Evolutionary conservation across 2,797 vertebrate species (phyloP).

Genomic region (Nyctibius grandis): DNA sequence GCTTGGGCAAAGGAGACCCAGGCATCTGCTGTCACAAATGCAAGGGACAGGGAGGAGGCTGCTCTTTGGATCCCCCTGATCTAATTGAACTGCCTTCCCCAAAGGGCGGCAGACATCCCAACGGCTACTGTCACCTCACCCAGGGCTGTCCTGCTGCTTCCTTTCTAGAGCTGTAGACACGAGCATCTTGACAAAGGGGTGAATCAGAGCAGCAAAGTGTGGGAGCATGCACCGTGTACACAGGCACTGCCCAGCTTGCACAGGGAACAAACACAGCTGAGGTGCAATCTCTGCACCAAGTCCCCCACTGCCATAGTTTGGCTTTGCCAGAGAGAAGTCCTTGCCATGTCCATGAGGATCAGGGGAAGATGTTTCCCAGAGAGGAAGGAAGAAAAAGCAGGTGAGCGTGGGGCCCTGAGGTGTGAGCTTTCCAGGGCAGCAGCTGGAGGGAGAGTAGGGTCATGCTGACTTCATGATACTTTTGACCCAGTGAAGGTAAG

Average conservation of each 20-base stretch:
- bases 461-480: not conserved
- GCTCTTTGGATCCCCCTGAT: not conserved
- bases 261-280: fast-evolving
- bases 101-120: fast-evolving
- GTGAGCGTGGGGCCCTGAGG: not conserved
- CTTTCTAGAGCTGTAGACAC: not conserved
- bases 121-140: not conserved
- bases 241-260: fast-evolving
- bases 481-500: not conserved
- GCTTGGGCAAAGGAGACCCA: not conserved
- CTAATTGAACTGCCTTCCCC: not conserved
- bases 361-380: not conserved
- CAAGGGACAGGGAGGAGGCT: not conserved
- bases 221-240: fast-evolving
- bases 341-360: not conserved
- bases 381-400: not conserved
- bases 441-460: not conserved
- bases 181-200: not conserved
- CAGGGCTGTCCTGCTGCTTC: not conserved
- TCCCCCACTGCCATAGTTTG: not conserved
- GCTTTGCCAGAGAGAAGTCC: not conserved
- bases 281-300: not conserved
- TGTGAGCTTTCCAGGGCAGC: not conserved
- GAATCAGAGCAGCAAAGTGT: not conserved
- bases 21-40: not conserved